These are phyloP conservation scores for Rhysida immarginata DNA, from an alignment of 1,140 invertebrate genomes.

Conservation along the genomic window DNA sequence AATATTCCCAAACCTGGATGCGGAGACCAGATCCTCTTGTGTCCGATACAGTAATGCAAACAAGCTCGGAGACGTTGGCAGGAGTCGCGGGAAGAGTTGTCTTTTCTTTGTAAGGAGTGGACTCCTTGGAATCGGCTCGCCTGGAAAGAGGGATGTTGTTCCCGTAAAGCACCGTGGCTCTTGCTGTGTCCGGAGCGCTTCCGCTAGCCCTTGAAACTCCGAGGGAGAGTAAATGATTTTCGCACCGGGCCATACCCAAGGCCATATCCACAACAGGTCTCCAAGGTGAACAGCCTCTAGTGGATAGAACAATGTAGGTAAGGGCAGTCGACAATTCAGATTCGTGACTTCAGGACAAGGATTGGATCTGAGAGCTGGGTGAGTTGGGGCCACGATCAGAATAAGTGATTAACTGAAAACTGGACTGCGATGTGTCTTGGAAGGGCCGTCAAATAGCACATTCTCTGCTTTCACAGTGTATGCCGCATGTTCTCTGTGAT, in stretches of 20 bases:
- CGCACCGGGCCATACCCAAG: conserved; percentile 41
- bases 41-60: conserved; percentile 29
- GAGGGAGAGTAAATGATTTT: conserved; percentile 36
- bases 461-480: too few relatives aligned
- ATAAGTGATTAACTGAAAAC: too few relatives aligned
- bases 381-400: too few relatives aligned
- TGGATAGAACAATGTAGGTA: conserved; percentile 69
- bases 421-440: too few relatives aligned
- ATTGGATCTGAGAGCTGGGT: conserved; percentile 31
- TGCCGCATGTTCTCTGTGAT: too few relatives aligned
- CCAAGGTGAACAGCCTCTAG: conserved; percentile 77
- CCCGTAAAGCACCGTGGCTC: conserved; percentile 30
- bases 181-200: conserved; percentile 29
- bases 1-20: conserved; percentile 35
- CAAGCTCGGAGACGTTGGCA: conserved; percentile 28
- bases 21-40: conserved; percentile 19
- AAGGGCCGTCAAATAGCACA: too few relatives aligned
- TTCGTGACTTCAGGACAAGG: conserved; percentile 36
- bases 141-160: conserved; percentile 29
- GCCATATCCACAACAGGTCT: conserved; percentile 70
- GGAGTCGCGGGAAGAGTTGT: conserved; percentile 30
- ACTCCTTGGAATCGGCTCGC: conserved; percentile 29
- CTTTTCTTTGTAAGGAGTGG: conserved; percentile 29
- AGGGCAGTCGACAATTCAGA: conserved; percentile 34
- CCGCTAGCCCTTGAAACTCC: conserved; percentile 27